Conservation (phyloP, 2,113 vertebrate species). For the Scomber scombrus region DNA sequence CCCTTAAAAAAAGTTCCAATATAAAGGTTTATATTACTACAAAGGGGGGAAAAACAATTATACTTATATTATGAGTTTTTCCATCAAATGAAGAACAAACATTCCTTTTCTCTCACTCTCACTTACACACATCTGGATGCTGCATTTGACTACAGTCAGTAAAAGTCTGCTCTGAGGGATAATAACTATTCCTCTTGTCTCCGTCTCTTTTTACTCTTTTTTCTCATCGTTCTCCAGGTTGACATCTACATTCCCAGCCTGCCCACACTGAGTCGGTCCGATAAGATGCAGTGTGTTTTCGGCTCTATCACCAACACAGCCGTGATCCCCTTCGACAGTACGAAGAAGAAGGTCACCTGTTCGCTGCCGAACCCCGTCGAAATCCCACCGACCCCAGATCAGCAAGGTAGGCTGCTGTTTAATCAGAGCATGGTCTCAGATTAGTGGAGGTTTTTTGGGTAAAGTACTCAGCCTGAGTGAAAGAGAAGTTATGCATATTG, state of each 20-base stretch:
- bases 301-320: not conserved
- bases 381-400: conserved; percentile 74
- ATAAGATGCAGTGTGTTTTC: conserved; percentile 71
- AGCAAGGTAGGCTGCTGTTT: conserved; percentile 69
- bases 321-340: rapidly evolving
- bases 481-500: no score
- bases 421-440: not conserved
- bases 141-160: not conserved
- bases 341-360: conserved; percentile 62
- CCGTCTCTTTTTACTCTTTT: not conserved
- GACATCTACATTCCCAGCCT: conserved; percentile 71
- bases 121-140: no score
- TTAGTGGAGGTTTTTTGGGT: no score
- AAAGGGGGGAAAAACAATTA: no score
- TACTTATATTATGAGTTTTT: no score
- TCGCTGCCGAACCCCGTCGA: conserved; percentile 62
- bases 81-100: no score
- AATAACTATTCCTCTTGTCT: not conserved
- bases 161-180: conserved; percentile 16
- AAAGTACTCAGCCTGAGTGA: no score
- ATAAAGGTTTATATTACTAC: no score
- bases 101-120: no score
- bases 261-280: conserved; percentile 51
- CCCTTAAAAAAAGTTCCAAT: no score
- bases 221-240: conserved; percentile 64